Evolutionary conservation across 2,888 invertebrate genomes (phyloP).

Genomic region (Drymonia ruficornis): DNA sequence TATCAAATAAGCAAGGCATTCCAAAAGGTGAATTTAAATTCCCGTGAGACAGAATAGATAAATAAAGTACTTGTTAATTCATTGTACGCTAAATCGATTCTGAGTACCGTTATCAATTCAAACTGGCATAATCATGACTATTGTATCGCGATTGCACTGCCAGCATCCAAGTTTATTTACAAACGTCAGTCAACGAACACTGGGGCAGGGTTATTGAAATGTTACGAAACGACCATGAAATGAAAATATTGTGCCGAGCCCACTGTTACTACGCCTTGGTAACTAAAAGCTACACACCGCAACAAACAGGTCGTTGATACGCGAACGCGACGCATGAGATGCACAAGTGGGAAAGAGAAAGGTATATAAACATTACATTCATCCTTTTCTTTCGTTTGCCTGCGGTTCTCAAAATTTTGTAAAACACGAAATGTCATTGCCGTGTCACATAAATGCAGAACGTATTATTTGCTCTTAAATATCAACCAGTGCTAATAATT

Average conservation of each 20-base stretch:
- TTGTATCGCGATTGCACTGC: slow-evolving; percentile 37
- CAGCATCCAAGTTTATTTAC: slow-evolving; percentile 56
- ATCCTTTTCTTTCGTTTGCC: slow-evolving; percentile 51
- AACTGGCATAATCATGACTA: slow-evolving; percentile 39
- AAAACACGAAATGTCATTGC: slow-evolving; percentile 8
- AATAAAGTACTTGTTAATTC: slow-evolving; percentile 20
- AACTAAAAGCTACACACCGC: slow-evolving; percentile 59
- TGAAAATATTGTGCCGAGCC: slow-evolving; percentile 66
- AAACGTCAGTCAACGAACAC: slow-evolving; percentile 51
- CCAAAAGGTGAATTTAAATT: slow-evolving; percentile 18
- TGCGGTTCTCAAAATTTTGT: slow-evolving; percentile 52
- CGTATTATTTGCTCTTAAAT: slow-evolving; percentile 10
- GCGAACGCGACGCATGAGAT: slow-evolving; percentile 57
- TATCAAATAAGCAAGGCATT: neutral
- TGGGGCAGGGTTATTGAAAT: slow-evolving; percentile 64
- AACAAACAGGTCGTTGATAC: slow-evolving; percentile 79
- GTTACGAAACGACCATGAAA: slow-evolving; percentile 80
- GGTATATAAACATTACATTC: slow-evolving; percentile 68
- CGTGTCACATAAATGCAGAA: slow-evolving; percentile 3
- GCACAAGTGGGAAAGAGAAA: slow-evolving; percentile 64
- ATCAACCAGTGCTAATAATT: slow-evolving; percentile 7
- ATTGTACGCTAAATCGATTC: slow-evolving; percentile 29
- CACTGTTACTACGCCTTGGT: slow-evolving; percentile 65
- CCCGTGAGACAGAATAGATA: slow-evolving; percentile 24
- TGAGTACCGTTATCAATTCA: slow-evolving; percentile 35